A percentile compares a stretch with the other conserved stretches of the same genome.
phyloP scores from a whole-genome alignment of 2,888 invertebrate genomes.

The Lomographa bimaculata region DNA sequence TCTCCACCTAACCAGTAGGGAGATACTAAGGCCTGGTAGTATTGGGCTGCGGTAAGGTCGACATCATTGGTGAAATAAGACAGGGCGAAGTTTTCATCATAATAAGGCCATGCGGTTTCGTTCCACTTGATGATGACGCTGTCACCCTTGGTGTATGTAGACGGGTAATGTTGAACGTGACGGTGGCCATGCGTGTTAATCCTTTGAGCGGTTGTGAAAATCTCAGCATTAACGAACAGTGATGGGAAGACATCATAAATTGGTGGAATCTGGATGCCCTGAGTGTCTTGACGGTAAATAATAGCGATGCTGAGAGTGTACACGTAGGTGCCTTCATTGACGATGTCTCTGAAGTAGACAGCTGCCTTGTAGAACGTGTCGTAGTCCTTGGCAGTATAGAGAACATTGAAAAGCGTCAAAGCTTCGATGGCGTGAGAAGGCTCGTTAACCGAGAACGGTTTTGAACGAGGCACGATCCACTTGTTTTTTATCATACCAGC shows the following conservation, averaged over 20 bases:
- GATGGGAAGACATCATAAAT: conserved; percentile 89
- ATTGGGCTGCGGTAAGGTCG: conserved; percentile 86
- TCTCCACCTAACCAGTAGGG: conserved; percentile 86
- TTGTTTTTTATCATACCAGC: conserved; percentile 75
- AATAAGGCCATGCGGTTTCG: conserved; percentile 82
- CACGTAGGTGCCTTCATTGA: conserved; percentile 88
- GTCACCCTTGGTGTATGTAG: conserved; percentile 62
- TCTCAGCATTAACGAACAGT: conserved; percentile 86
- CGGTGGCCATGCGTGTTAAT: conserved; percentile 71
- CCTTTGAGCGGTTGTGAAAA: conserved; percentile 86
- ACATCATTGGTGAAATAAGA: conserved; percentile 90
- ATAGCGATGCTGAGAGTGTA: conserved; percentile 86
- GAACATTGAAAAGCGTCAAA: conserved; percentile 85
- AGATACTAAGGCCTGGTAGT: conserved; percentile 83
- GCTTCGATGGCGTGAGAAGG: conserved; percentile 84
- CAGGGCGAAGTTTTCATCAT: conserved; percentile 83
- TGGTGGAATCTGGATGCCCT: conserved; percentile 86
- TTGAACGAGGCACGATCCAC: conserved; percentile 81
- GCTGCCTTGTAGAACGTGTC: conserved; percentile 87
- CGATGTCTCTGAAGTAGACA: conserved; percentile 85
- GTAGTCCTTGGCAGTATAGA: conserved; percentile 88
- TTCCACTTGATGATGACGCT: conserved; percentile 84
- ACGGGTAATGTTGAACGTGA: conserved; percentile 52
- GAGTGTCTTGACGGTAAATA: conserved; percentile 85
- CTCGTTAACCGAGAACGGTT: conserved; percentile 83